Conservation (phyloP, 2,888 invertebrate genomes). For the Xanthia icteritia region DNA sequence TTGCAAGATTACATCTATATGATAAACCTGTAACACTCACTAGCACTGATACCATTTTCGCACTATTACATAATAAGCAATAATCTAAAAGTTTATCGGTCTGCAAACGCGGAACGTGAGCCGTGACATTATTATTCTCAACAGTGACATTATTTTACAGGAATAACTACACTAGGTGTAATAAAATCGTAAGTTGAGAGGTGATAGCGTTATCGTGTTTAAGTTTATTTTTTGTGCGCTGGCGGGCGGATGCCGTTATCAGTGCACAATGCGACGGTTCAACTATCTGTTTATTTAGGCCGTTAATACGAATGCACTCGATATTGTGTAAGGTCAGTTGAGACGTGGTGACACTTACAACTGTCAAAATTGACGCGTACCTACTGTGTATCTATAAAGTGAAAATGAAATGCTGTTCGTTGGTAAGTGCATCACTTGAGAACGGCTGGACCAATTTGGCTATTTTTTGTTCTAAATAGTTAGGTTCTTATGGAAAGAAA, state of each 20-base stretch:
- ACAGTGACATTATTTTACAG: constrained; percentile 53
- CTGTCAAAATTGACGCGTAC: constrained; percentile 51
- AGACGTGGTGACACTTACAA: constrained; percentile 63
- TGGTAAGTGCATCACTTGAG: no score
- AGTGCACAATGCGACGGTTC: constrained; percentile 69
- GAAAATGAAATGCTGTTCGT: no score
- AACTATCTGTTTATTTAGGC: constrained; percentile 79
- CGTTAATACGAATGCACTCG: constrained; percentile 71
- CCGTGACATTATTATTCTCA: constrained; percentile 45
- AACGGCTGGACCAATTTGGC: no score
- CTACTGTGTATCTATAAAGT: background rate
- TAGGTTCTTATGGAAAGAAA: no score
- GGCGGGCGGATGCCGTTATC: constrained; percentile 87
- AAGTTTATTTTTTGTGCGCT: constrained; percentile 71
- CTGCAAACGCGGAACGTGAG: constrained; percentile 40
- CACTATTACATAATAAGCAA: constrained; percentile 35
- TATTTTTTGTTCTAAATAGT: no score
- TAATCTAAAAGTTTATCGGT: constrained; percentile 30
- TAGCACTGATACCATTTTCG: constrained; percentile 24
- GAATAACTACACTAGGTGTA: constrained; percentile 51
- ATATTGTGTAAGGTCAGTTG: constrained; percentile 87
- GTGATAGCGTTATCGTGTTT: constrained; percentile 75
- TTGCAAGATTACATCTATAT: constrained; percentile 17
- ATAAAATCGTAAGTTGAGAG: constrained; percentile 65
- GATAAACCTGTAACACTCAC: constrained; percentile 25